Evolutionary conservation across 2,113 vertebrate genomes (phyloP), one percentile per base, ranked within the genome.

Genomic region (Patagioenas fasciata): DNA sequence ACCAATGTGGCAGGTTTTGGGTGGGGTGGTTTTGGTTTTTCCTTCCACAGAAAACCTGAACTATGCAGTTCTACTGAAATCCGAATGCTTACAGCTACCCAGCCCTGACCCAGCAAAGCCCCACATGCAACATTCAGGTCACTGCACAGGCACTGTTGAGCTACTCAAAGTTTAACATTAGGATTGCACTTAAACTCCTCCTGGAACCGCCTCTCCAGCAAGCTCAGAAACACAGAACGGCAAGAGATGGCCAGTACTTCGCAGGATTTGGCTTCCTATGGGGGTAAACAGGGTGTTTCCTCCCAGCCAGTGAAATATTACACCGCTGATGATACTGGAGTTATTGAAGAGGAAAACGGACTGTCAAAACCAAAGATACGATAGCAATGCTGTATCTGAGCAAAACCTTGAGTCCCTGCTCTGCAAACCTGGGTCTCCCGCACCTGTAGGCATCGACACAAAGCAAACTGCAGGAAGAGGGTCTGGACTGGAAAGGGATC

Each of bases 401-500:
- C 40, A 86, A 88, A 96, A 79, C 15, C 50, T 5, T 3, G 42
- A 83, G 53, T 18, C 38, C 53, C 32, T 31, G 18, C 18, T 70
- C 67, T 81, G 90, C 44, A 70, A 31, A 14, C 0, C 0, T 3
- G 29, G 58, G 67, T 50, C 71, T 85, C 81, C 74, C 72, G 66
- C 36, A 83, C 6, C 47, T 78, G 44, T 1, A 70, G 51, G 56
- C 42, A 66, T 34, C 51, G 40, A 71, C 72, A 91, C 15, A 71
- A 88, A 28, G 62, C 14, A 82, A 88, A 56, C 16, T 67, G 80
- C 86, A 96, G 93, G 57, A 84, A 50, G 53, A 86, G 51, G 77
- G 51, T 78, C 87, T 88, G 95, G 91, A 80, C 47, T 92, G 91
- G 77, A 74, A 79, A 70, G 24, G 19, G 56, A 92, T 54, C 15